Percentiles rank a stretch among this genome's conserved stretches.
Conservation (phyloP, 2,113 vertebrate genomes). For the Acrocephalus arundinaceus region DNA sequence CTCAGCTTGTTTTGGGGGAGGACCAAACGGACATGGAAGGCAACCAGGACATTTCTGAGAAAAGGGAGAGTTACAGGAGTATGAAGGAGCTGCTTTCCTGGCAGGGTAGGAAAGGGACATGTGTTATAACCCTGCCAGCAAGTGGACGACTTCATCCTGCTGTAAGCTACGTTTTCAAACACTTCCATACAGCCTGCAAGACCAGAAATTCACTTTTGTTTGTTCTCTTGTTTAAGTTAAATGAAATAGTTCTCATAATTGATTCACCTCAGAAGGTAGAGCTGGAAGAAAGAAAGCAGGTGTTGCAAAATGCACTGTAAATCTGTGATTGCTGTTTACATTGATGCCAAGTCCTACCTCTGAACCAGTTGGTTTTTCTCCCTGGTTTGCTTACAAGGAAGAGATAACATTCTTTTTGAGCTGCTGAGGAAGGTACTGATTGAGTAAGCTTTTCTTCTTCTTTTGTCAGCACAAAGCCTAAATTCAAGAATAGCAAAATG, state of each 20-base stretch:
- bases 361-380: not conserved
- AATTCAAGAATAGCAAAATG: not conserved
- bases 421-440: not conserved
- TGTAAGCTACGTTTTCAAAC: not conserved
- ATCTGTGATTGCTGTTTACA: not conserved
- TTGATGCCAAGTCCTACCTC: not conserved
- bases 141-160: not conserved
- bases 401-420: not conserved
- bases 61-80: conserved; percentile 11
- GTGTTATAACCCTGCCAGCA: not conserved
- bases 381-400: not conserved
- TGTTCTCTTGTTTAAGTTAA: not conserved
- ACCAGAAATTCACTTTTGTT: not conserved
- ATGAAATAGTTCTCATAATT: not conserved
- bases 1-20: not conserved
- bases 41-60: conserved; percentile 41
- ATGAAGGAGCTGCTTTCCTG: not conserved
- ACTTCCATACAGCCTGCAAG: not conserved
- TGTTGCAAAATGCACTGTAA: not conserved
- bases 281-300: not conserved
- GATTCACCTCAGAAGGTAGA: not conserved
- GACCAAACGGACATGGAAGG: not conserved
- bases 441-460: not conserved
- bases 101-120: not conserved
- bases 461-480: not conserved